Evolutionary conservation across 2,797 vertebrate genomes (phyloP).

Genomic region (Psittacula derbiana): DNA sequence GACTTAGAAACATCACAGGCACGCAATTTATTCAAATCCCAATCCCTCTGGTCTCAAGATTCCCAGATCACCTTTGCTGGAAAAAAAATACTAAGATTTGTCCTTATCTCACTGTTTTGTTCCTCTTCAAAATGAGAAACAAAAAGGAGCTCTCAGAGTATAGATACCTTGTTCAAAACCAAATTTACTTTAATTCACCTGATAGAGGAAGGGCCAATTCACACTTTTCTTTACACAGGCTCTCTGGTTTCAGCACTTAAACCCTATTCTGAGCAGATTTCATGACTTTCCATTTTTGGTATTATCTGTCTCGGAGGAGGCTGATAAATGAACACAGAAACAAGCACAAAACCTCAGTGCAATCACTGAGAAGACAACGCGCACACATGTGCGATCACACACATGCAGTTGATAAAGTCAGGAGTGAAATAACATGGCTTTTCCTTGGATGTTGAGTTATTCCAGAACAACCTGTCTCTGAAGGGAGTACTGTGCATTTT

Average conservation of each 20-base stretch:
- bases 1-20: not conserved
- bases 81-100: not conserved
- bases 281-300: not conserved
- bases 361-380: not conserved
- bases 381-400: not conserved
- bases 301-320: not conserved
- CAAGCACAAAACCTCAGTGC: not conserved
- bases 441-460: constrained; percentile 35
- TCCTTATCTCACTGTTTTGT: not conserved
- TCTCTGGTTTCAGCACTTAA: not conserved
- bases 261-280: not conserved
- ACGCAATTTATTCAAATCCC: not conserved
- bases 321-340: not conserved
- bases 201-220: not conserved
- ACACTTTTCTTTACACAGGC: not conserved
- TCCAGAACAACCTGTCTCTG: constrained; percentile 59
- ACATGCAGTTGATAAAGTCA: constrained; percentile 20
- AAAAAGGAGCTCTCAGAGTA: not conserved
- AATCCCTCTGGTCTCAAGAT: not conserved
- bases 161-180: not conserved
- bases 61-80: not conserved
- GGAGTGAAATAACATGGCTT: not conserved
- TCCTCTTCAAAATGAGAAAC: not conserved
- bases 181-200: not conserved
- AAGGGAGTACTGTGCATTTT: constrained; percentile 34